These are phyloP conservation scores for Phrixothrix hirtus DNA, from an alignment of 2,888 invertebrate species.

Conservation along the genomic window DNA sequence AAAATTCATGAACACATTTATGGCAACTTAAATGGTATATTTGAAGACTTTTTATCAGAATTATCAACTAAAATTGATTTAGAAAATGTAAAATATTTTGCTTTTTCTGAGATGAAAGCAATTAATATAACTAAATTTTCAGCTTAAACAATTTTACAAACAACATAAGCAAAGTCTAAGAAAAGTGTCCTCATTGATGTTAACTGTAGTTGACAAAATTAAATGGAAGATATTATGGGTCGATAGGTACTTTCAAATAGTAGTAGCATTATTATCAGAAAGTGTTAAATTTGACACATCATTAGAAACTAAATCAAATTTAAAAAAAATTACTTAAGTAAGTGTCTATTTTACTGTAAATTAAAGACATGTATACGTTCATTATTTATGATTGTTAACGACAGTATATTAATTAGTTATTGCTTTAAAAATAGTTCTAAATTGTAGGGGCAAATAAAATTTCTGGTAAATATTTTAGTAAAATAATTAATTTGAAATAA, in stretches of 20 bases:
- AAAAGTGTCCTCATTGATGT: constrained; percentile 45
- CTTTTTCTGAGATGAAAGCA: neutral
- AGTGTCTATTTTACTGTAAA: too few relatives aligned
- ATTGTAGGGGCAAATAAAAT: too few relatives aligned
- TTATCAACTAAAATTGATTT: constrained; percentile 51
- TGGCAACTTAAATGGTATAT: constrained; percentile 48
- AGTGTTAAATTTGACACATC: constrained; percentile 8
- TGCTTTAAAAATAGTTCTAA: too few relatives aligned
- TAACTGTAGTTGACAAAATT: constrained; percentile 50
- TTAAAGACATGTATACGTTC: too few relatives aligned
- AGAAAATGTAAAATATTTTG: constrained; percentile 48
- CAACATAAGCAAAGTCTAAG: constrained; percentile 47
- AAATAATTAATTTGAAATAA: too few relatives aligned
- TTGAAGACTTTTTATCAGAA: constrained; percentile 50
- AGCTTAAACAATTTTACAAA: constrained; percentile 52
- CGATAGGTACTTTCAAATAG: constrained; percentile 45
- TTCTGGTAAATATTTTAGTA: too few relatives aligned
- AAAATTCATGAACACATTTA: constrained; percentile 47
- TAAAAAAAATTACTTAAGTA: too few relatives aligned
- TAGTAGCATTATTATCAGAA: constrained; percentile 44
- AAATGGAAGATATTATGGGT: constrained; percentile 50
- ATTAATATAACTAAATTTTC: constrained; percentile 28
- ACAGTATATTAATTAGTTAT: too few relatives aligned
- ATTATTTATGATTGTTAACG: too few relatives aligned
- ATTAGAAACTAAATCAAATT: too few relatives aligned